These are phyloP conservation scores for Daktulosphaira vitifoliae DNA, from an alignment of 1,140 invertebrate genomes.

Conservation along the genomic window DNA sequence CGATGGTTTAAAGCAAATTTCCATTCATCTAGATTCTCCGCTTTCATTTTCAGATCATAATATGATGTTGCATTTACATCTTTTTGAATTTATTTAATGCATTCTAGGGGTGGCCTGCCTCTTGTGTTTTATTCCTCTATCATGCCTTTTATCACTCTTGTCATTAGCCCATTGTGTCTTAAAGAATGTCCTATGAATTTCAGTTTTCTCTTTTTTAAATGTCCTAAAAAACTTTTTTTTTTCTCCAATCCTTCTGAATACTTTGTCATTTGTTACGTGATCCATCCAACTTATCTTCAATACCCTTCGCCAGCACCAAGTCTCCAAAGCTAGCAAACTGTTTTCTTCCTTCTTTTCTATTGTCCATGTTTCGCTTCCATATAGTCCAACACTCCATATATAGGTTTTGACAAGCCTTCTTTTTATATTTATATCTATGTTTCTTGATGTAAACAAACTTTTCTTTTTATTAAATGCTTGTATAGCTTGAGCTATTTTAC, in stretches of 20 bases:
- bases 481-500: neutral
- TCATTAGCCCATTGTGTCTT: no score
- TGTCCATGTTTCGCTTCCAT: no score
- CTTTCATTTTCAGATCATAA: slow-evolving; percentile 11
- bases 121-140: neutral
- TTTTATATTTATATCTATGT: slow-evolving; percentile 7
- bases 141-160: neutral
- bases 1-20: slow-evolving; percentile 11
- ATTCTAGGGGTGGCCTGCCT: neutral
- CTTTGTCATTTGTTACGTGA: no score
- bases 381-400: no score
- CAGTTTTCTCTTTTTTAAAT: no score
- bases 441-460: slow-evolving; percentile 7
- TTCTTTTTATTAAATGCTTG: slow-evolving; percentile 17
- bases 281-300: no score
- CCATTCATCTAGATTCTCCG: slow-evolving; percentile 12
- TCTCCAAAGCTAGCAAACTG: no score
- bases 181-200: no score
- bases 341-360: no score
- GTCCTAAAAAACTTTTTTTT: no score
- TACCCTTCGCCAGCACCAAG: no score
- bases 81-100: slow-evolving; percentile 4
- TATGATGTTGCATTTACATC: slow-evolving; percentile 23
- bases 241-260: no score
- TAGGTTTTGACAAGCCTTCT: neutral